Evolutionary conservation across 2,888 invertebrate genomes (phyloP).

Genomic region (Euplexia lucipara): DNA sequence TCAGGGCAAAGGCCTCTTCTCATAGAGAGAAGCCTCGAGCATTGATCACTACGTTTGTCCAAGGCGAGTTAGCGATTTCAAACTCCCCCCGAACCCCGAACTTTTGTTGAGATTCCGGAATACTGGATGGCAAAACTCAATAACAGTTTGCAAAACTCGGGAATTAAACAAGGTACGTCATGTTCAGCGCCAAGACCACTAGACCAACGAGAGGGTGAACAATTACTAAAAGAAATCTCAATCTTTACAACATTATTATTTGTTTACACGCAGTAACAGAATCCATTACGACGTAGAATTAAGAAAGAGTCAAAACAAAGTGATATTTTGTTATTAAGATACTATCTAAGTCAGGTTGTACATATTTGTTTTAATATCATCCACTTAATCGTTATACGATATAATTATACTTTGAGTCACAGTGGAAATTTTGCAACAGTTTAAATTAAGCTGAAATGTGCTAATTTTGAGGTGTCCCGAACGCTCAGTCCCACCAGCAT

Average conservation of each 20-base stretch:
- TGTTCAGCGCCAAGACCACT: too few relatives aligned
- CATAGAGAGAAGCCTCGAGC: too few relatives aligned
- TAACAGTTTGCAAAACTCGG: too few relatives aligned
- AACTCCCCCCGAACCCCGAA: too few relatives aligned
- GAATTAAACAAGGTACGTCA: too few relatives aligned
- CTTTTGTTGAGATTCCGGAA: too few relatives aligned
- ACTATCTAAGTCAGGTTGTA: slow-evolving; percentile 12
- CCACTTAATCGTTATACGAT: slow-evolving; percentile 24
- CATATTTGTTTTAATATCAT: slow-evolving; percentile 20
- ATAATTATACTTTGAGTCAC: neutral
- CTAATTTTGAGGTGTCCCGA: slow-evolving; percentile 9
- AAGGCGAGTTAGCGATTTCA: too few relatives aligned
- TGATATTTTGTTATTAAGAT: slow-evolving; percentile 25
- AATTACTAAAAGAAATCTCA: slow-evolving; percentile 10
- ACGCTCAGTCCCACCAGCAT: too few relatives aligned
- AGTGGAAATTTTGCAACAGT: slow-evolving; percentile 20
- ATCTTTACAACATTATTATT: slow-evolving; percentile 7
- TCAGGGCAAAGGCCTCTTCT: too few relatives aligned
- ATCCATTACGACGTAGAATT: slow-evolving; percentile 2
- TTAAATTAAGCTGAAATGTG: slow-evolving; percentile 24
- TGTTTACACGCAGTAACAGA: neutral
- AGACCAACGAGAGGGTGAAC: too few relatives aligned
- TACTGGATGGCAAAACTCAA: too few relatives aligned
- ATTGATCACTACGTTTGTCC: too few relatives aligned
- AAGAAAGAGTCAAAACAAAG: slow-evolving; percentile 25